phyloP scores from a whole-genome alignment of 2,113 vertebrate genomes.

The Microcebus murinus region DNA sequence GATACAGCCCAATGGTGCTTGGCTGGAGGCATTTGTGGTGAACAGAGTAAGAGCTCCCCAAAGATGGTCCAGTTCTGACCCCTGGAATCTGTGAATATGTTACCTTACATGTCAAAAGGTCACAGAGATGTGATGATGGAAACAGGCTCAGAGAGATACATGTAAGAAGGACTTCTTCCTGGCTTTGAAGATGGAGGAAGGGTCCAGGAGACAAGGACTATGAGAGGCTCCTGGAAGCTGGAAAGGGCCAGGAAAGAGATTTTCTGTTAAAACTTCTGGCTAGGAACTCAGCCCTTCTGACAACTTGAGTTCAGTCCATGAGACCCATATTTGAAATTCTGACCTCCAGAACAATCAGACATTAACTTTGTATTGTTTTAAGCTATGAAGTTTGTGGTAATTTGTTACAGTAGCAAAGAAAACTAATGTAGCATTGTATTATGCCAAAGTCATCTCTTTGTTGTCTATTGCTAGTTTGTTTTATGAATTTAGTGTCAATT shows the following conservation, averaged over 20 bases:
- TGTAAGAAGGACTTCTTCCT: background rate
- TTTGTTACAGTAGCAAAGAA: background rate
- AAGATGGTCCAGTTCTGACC: background rate
- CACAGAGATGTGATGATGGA: background rate
- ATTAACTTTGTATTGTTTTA: slow-evolving; percentile 1
- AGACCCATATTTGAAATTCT: background rate
- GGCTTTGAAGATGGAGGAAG: background rate
- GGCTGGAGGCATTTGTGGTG: background rate
- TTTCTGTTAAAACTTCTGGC: background rate
- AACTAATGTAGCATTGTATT: background rate
- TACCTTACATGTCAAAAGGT: background rate
- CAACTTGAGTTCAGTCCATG: background rate
- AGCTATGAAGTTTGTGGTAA: background rate
- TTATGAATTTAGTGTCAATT: slow-evolving; percentile 32
- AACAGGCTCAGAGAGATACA: background rate
- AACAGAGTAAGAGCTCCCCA: background rate
- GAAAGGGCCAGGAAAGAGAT: background rate
- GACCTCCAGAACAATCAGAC: background rate
- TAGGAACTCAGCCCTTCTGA: background rate
- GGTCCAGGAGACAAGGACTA: background rate
- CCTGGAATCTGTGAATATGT: background rate
- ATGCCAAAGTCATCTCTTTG: background rate
- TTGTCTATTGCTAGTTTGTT: background rate
- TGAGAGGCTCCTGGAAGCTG: background rate
- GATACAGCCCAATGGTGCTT: background rate